Evolutionary conservation across 2,888 invertebrate species (phyloP).

Genomic region (Diarsia dahlii): DNA sequence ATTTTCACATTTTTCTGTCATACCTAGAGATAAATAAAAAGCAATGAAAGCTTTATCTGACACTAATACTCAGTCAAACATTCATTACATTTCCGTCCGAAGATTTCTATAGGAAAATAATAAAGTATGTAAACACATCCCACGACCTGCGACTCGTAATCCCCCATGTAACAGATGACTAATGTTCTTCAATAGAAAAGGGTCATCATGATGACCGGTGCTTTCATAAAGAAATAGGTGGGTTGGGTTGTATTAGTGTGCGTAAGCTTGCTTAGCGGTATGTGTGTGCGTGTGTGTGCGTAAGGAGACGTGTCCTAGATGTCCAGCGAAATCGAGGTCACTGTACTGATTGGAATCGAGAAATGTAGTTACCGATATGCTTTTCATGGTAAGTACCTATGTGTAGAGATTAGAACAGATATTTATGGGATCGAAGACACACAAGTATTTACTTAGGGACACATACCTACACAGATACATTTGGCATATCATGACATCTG

Average conservation of each 20-base stretch:
- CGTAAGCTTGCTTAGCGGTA: conserved; percentile 3
- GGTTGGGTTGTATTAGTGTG: conserved; percentile 6
- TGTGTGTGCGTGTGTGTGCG: conserved; percentile 13
- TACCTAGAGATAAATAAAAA: conserved; percentile 5
- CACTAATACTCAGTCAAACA: conserved; percentile 41
- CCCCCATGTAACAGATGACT: conserved; percentile 34
- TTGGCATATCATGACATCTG: not conserved
- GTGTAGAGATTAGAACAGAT: conserved; percentile 12
- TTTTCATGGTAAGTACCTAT: conserved; percentile 5
- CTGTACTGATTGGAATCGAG: conserved; percentile 33
- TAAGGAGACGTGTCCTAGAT: conserved; percentile 43
- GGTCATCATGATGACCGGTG: conserved; percentile 43
- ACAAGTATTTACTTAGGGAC: not conserved
- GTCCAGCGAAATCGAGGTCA: conserved; percentile 41
- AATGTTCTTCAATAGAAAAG: conserved; percentile 38
- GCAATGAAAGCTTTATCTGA: conserved; percentile 20
- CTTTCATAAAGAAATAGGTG: conserved; percentile 26
- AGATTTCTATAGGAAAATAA: conserved; percentile 1
- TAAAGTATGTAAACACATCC: conserved; percentile 13
- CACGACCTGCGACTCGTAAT: conserved; percentile 27
- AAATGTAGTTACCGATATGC: conserved; percentile 33
- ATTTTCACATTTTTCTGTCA: not conserved
- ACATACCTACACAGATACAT: not conserved
- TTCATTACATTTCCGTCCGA: not conserved
- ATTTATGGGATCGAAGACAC: not conserved